These are phyloP conservation scores for Huso huso DNA, from an alignment of 2,797 vertebrate genomes.

Conservation along the genomic window DNA sequence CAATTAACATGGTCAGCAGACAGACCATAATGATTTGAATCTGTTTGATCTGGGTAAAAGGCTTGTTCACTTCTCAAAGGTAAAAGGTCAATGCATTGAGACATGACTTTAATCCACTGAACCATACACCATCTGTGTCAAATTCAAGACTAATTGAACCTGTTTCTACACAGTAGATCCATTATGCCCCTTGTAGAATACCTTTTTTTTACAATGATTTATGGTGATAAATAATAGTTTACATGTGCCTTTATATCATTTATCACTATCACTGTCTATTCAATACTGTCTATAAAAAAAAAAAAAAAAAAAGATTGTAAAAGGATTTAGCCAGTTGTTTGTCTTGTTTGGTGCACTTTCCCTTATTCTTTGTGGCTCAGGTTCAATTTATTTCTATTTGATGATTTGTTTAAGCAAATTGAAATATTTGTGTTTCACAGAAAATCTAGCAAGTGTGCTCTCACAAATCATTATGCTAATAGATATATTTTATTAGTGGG, in stretches of 20 bases:
- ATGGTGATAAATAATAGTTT: neutral
- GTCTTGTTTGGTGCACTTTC: neutral
- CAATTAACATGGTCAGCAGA: neutral
- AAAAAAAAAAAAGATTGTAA: neutral
- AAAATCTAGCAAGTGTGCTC: too few species aligned
- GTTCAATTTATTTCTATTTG: neutral
- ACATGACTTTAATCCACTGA: neutral
- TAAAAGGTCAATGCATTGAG: neutral
- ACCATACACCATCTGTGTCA: neutral
- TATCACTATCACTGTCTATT: neutral
- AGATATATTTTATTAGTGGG: too few species aligned
- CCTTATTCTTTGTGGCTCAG: neutral
- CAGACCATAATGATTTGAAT: neutral
- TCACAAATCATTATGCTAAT: too few species aligned
- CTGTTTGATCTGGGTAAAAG: neutral
- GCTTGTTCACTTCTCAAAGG: neutral
- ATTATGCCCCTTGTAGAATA: too few species aligned
- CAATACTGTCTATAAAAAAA: neutral
- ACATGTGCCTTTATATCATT: neutral
- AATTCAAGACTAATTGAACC: neutral
- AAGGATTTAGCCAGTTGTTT: neutral
- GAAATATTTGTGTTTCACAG: too few species aligned
- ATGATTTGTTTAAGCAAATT: neutral
- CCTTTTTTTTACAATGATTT: too few species aligned
- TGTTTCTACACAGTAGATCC: too few species aligned